Conservation (phyloP, 2,888 invertebrate species). For the Microctonus brassicae region DNA sequence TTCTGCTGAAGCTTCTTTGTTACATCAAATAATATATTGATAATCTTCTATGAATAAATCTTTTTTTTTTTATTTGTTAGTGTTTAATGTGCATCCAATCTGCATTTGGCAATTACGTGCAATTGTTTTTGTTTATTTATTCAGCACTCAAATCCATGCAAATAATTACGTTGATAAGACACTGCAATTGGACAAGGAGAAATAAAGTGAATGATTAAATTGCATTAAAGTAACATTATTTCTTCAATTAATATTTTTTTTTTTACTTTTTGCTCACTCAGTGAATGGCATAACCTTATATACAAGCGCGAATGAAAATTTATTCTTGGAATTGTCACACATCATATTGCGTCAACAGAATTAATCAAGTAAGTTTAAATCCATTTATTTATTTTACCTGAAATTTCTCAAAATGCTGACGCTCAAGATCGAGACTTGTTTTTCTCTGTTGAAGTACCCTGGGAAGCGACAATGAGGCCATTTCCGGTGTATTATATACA, state of each 20-base stretch:
- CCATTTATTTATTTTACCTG: conserved; percentile 75
- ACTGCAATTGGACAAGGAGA: neutral
- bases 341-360: neutral
- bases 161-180: neutral
- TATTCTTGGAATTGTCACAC: conserved; percentile 35
- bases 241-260: neutral
- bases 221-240: neutral
- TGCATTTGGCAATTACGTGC: conserved; percentile 1
- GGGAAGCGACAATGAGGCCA: conserved; percentile 82
- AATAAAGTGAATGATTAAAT: neutral
- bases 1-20: conserved; percentile 9
- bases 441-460: conserved; percentile 81
- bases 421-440: conserved; percentile 82
- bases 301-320: neutral
- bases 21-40: neutral
- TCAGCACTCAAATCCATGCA: neutral
- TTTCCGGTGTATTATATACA: conserved; percentile 53
- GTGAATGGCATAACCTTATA: neutral
- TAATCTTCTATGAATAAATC: neutral
- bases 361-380: neutral
- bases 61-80: neutral
- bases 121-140: neutral
- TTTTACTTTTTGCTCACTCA: neutral
- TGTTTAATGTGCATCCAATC: neutral
- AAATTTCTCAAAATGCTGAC: conserved; percentile 87